These are phyloP conservation scores for Megalonaias nervosa DNA, from an alignment of 1,140 invertebrate genomes.

Conservation along the genomic window DNA sequence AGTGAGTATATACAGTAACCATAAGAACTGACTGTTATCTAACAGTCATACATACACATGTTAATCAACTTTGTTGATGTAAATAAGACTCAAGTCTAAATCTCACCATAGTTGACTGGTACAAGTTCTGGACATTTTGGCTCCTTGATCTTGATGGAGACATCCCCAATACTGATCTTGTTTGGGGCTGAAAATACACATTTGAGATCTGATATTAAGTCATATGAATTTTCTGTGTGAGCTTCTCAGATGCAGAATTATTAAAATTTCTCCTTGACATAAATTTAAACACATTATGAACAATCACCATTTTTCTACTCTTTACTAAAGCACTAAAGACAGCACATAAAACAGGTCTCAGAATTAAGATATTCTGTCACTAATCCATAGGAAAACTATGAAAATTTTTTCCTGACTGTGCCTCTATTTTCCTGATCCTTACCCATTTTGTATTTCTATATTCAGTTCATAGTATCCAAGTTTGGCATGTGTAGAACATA, in stretches of 20 bases:
- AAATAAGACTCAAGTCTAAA: constrained; percentile 6
- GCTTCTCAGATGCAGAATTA: neutral
- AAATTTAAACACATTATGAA: neutral
- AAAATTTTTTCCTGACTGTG: too few species aligned
- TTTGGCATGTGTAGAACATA: too few species aligned
- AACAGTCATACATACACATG: neutral
- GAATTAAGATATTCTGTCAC: neutral
- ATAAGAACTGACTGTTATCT: neutral
- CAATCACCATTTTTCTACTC: neutral
- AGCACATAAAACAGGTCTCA: neutral
- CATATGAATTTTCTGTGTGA: neutral
- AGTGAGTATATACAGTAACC: neutral
- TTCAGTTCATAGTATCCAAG: too few species aligned
- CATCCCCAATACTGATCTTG: constrained; percentile 58
- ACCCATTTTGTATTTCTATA: too few species aligned
- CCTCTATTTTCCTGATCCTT: too few species aligned
- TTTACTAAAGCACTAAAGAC: neutral
- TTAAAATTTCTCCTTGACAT: neutral
- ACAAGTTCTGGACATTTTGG: constrained; percentile 80
- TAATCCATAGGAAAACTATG: too few species aligned
- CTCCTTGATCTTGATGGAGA: constrained; percentile 44
- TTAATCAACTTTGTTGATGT: neutral
- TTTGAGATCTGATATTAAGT: neutral
- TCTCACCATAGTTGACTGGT: constrained; percentile 87
- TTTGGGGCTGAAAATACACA: constrained; percentile 40